Evolutionary conservation across 2,113 vertebrate genomes (phyloP).

Genomic region (Phylloscopus whistleri): DNA sequence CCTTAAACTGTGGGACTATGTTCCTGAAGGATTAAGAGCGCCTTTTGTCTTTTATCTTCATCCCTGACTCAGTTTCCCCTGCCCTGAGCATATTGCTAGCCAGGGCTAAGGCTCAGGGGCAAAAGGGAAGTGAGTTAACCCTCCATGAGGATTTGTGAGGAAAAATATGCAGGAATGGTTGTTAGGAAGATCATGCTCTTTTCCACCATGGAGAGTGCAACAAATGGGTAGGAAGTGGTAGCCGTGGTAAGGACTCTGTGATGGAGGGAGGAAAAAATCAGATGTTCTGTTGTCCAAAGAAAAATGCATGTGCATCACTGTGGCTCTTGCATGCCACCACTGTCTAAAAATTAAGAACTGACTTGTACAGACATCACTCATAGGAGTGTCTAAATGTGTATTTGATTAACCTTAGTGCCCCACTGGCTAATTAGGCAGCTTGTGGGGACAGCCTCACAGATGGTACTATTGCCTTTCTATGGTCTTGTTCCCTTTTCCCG

Average conservation of each 20-base stretch:
- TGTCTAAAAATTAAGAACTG: neutral
- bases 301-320: neutral
- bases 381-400: neutral
- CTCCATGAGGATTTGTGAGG: neutral
- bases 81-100: too few relatives aligned
- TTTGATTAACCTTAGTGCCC: neutral
- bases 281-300: neutral
- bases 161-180: neutral
- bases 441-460: neutral
- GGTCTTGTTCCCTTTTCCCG: neutral
- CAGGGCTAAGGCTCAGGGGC: too few relatives aligned
- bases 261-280: neutral
- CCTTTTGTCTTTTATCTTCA: too few relatives aligned
- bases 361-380: neutral
- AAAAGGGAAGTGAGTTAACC: neutral
- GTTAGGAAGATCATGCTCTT: neutral
- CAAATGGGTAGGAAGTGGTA: neutral
- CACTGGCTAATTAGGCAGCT: accelerated
- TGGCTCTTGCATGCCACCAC: neutral
- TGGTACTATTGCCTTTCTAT: neutral
- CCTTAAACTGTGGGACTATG: too few relatives aligned
- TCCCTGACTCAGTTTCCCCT: too few relatives aligned
- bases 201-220: neutral
- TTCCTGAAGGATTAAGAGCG: too few relatives aligned
- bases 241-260: neutral